Evolutionary conservation across 2,113 vertebrate species (phyloP), one percentile per base, ranked within the genome.

Genomic region (Corythoichthys intestinalis): DNA sequence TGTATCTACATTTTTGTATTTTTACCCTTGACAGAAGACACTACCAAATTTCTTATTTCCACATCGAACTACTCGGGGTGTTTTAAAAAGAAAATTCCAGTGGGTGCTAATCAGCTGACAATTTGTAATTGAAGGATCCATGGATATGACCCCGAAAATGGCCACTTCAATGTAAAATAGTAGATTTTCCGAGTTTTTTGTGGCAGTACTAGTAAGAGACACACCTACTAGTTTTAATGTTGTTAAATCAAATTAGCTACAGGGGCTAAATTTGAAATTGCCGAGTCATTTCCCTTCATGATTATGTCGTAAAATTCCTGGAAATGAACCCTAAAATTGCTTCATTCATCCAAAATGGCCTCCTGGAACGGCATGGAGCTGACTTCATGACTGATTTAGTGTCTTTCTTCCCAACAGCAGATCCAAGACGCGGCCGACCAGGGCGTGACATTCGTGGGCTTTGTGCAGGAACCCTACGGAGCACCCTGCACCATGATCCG

Each of bases 361-460:
- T 50, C 48, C 48, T 50, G 14, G 6, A 15, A n/a, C 6, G 7
- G n/a, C 6, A 5, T 6, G 15, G 6, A 11, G 2, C 20, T 11
- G 20, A 56, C 53, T 28, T 54, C 10, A 4, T 52, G 20, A 54
- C 53, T 28, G 20, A 10, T 3, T 3, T 4, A 6, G 2, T 39
- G 14, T 38, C 49, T 73, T 52, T 46, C 15, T 20, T 28, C 0
- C 62, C 68, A 80, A 88, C 89, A 86, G 90, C 92, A 99, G 94
- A 92, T 98, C 85, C 96, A 99, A 89, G 96, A 98, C 70, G 94
- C 94, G 6, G 95, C 96, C 6, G 94, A 94, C 80, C 95, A 90
- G 77, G 96, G 96, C 62, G 92, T 98, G 86, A 91, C 93, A 80
- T 98, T 99, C 67, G 92, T 96, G n/a, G 94, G 96, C 49, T 94